Conservation (phyloP, 2,797 vertebrate genomes). For the Sebastes hopkinsi region DNA sequence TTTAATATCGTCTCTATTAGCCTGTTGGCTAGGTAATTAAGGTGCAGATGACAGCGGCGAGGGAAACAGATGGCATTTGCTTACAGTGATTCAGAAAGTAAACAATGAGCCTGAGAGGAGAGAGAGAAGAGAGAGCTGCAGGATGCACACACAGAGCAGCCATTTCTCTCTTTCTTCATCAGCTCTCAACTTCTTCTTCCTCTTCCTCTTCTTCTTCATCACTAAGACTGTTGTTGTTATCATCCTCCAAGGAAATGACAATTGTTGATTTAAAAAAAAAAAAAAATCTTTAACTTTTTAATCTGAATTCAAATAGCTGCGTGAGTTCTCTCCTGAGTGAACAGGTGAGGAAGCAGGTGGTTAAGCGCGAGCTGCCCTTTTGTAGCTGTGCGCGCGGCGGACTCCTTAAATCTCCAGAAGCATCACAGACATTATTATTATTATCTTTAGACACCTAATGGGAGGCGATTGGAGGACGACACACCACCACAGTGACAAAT, state of each 20-base stretch:
- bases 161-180: slow-evolving; percentile 25
- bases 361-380: slow-evolving; percentile 38
- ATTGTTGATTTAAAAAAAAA: slow-evolving; percentile 43
- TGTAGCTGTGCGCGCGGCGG: neutral
- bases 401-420: slow-evolving; percentile 26
- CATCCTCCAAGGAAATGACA: slow-evolving; percentile 33
- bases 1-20: slow-evolving; percentile 99
- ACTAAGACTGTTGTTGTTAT: slow-evolving; percentile 19
- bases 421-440: neutral
- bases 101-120: slow-evolving; percentile 89
- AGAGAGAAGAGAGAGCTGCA: slow-evolving; percentile 66
- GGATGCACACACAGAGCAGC: slow-evolving; percentile 38
- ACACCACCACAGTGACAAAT: neutral
- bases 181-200: slow-evolving; percentile 19
- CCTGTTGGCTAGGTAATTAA: slow-evolving; percentile 98
- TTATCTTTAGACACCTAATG: slow-evolving; percentile 3
- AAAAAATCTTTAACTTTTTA: slow-evolving; percentile 28
- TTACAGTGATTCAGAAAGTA: slow-evolving; percentile 97
- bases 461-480: neutral
- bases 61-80: slow-evolving; percentile 99
- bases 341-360: slow-evolving; percentile 70
- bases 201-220: neutral
- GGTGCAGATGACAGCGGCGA: slow-evolving; percentile 93
- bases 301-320: slow-evolving; percentile 30
- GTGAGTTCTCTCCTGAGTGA: neutral